Conservation (phyloP, 2,113 vertebrate genomes). For the Columba livia region DNA sequence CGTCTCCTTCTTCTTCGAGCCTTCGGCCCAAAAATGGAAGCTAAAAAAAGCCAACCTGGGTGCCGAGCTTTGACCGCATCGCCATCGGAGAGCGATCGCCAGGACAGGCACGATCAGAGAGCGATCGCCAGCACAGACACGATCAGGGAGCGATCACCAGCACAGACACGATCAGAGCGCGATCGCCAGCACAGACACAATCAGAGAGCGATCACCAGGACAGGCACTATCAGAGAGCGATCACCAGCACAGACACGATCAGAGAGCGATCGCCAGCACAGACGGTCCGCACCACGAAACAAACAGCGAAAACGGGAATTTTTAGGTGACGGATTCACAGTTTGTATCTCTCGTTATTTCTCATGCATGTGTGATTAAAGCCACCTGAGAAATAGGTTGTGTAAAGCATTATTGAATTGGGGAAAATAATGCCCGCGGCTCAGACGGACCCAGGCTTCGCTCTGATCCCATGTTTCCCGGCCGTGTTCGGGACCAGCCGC, state of each 20-base stretch:
- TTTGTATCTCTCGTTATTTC: neutral
- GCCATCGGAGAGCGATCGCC: neutral
- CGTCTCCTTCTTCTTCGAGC: constrained; percentile 87
- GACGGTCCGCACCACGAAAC: neutral
- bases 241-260: no score
- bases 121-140: no score
- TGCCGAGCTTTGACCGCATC: no score
- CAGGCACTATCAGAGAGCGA: no score
- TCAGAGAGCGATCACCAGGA: no score
- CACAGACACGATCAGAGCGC: neutral
- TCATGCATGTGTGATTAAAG: neutral
- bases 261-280: no score
- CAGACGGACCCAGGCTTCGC: rapidly evolving
- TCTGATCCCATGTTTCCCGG: rapidly evolving
- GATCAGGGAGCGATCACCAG: neutral
- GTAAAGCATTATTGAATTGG: neutral
- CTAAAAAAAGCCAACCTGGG: constrained; percentile 44
- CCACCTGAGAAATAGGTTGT: neutral
- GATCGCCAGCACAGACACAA: no score
- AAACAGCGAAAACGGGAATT: neutral
- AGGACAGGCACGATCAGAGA: neutral
- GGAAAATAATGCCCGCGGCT: rapidly evolving
- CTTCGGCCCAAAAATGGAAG: constrained; percentile 82
- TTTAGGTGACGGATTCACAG: neutral
- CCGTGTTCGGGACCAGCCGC: no score